Conservation (phyloP, 2,113 vertebrate species). For the Stegastes partitus region DNA sequence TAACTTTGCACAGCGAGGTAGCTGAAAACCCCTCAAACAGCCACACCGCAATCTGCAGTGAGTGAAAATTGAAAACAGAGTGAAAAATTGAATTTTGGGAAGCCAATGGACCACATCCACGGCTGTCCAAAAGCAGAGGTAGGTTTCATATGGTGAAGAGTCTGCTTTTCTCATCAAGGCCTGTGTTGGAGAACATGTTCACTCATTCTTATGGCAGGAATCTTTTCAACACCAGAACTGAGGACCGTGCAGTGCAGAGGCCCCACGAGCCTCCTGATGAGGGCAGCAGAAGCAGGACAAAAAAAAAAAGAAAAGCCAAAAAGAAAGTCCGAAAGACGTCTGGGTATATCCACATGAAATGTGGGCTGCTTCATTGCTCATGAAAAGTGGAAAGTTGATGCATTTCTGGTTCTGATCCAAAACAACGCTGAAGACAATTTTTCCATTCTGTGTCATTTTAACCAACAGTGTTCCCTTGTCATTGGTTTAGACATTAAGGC, state of each 20-base stretch:
- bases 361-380: slow-evolving; percentile 38
- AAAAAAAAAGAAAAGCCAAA: background rate
- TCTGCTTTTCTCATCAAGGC: slow-evolving; percentile 77
- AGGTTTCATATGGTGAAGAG: slow-evolving; percentile 49
- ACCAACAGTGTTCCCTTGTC: slow-evolving; percentile 31
- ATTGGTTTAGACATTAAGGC: slow-evolving; percentile 28
- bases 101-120: slow-evolving; percentile 61
- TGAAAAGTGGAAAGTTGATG: slow-evolving; percentile 60
- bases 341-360: slow-evolving; percentile 52
- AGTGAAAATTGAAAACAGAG: slow-evolving; percentile 73
- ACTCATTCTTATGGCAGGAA: slow-evolving; percentile 64
- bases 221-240: slow-evolving; percentile 68
- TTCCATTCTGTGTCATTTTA: slow-evolving; percentile 56
- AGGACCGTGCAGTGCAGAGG: slow-evolving; percentile 43
- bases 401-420: slow-evolving; percentile 38
- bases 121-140: slow-evolving; percentile 47
- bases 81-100: slow-evolving; percentile 63
- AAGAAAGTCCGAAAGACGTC: slow-evolving; percentile 9
- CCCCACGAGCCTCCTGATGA: slow-evolving; percentile 69
- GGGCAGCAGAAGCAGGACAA: slow-evolving; percentile 69
- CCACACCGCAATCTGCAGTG: slow-evolving; percentile 21
- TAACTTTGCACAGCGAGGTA: slow-evolving; percentile 7
- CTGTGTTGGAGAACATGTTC: slow-evolving; percentile 70
- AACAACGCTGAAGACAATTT: slow-evolving; percentile 43
- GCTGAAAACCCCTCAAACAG: slow-evolving; percentile 47